phyloP scores from a whole-genome alignment of 2,797 vertebrate species.

The Trachops cirrhosus region DNA sequence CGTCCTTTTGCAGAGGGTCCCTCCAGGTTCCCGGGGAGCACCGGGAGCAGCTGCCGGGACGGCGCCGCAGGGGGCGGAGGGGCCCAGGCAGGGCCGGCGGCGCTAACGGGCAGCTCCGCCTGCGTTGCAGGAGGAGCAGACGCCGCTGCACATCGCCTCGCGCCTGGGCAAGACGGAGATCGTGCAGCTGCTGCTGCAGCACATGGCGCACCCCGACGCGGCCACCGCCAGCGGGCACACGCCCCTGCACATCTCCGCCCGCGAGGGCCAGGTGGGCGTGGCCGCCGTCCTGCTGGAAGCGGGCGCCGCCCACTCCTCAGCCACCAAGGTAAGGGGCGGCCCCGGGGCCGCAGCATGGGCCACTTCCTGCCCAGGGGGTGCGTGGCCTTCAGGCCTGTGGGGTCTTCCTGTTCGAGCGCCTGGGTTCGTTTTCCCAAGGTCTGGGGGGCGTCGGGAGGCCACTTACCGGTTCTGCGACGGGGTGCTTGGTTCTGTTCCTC shows the following conservation, averaged over 20 bases:
- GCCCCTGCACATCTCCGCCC: slow-evolving; percentile 95
- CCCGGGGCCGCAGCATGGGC: rapidly evolving
- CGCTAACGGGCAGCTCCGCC: neutral
- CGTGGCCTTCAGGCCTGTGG: neutral
- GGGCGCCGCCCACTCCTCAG: slow-evolving; percentile 94
- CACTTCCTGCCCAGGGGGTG: rapidly evolving
- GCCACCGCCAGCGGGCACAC: slow-evolving; percentile 97
- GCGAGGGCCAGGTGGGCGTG: slow-evolving; percentile 96
- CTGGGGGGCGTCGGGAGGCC: neutral
- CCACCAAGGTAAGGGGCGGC: slow-evolving; percentile 91
- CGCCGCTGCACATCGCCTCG: slow-evolving; percentile 97
- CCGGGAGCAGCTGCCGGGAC: too few relatives aligned
- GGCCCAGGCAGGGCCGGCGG: too few relatives aligned
- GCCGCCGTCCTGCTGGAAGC: slow-evolving; percentile 95
- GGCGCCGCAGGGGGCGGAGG: too few relatives aligned
- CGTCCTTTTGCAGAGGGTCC: neutral
- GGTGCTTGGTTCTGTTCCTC: too few relatives aligned
- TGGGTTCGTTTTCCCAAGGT: neutral
- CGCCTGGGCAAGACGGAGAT: slow-evolving; percentile 98
- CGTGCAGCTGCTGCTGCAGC: slow-evolving; percentile 95
- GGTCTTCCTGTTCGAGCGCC: neutral
- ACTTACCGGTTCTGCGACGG: neutral
- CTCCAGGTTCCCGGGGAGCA: neutral
- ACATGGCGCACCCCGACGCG: slow-evolving; percentile 98
- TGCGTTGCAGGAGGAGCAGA: slow-evolving; percentile 96